A percentile compares a stretch with the other conserved stretches of the same genome.
Evolutionary conservation across 2,797 vertebrate species (phyloP).

Genomic region (Vipera ursinii): DNA sequence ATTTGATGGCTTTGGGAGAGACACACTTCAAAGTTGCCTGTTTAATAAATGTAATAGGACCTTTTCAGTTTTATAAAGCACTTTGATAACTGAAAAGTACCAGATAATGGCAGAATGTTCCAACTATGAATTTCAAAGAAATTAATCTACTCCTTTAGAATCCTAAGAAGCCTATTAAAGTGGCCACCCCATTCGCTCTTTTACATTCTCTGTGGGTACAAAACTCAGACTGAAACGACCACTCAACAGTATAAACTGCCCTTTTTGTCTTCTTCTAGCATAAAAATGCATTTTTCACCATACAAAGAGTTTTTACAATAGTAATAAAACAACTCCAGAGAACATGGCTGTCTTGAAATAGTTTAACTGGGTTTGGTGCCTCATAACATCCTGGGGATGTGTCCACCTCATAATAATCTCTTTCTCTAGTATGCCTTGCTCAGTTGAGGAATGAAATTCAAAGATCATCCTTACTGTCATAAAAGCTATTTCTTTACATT

Average conservation of each 20-base stretch:
- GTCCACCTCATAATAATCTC: conserved; percentile 72
- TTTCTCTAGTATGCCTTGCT: conserved; percentile 70
- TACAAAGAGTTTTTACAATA: conserved; percentile 83
- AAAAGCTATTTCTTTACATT: conserved; percentile 61
- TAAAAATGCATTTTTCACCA: conserved; percentile 80
- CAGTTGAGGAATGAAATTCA: conserved; percentile 78
- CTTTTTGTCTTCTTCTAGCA: conserved; percentile 78
- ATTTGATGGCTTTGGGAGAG: conserved; percentile 61
- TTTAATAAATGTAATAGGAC: conserved; percentile 73
- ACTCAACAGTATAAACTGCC: conserved; percentile 75
- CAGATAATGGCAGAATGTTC: conserved; percentile 76
- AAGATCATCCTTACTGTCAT: conserved; percentile 75
- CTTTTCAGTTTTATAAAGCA: conserved; percentile 79
- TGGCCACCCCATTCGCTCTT: conserved; percentile 64
- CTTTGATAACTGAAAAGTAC: conserved; percentile 77
- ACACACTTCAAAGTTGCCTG: conserved; percentile 75
- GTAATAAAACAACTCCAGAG: conserved; percentile 78
- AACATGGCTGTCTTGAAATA: conserved; percentile 81
- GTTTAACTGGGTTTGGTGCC: conserved; percentile 75
- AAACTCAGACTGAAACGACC: conserved; percentile 73
- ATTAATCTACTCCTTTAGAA: conserved; percentile 78
- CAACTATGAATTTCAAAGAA: conserved; percentile 78
- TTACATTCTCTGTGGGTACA: conserved; percentile 76
- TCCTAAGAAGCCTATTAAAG: conserved; percentile 71
- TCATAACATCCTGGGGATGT: conserved; percentile 73